Percentiles rank a stretch among this genome's conserved stretches.
Conservation (phyloP, 2,113 vertebrate species). For the Corvus moneduloides region DNA sequence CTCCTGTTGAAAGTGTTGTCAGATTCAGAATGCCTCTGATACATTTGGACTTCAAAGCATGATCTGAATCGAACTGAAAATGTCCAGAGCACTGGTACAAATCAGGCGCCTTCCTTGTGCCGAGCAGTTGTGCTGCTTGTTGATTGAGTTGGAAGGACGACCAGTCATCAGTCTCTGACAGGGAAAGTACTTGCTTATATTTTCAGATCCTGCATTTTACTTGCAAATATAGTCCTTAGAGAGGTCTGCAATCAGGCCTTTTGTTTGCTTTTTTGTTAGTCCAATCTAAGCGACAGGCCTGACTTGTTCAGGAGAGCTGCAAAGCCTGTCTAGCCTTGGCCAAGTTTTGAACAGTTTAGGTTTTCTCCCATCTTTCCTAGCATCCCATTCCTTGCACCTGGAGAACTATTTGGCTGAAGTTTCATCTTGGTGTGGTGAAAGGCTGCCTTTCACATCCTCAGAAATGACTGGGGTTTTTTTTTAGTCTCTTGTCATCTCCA, state of each 20-base stretch:
- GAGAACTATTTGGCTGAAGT: background rate
- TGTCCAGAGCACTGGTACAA: background rate
- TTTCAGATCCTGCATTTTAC: conserved; percentile 58
- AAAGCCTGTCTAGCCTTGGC: conserved; percentile 24
- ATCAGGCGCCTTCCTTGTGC: background rate
- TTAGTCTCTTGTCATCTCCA: background rate
- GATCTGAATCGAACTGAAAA: background rate
- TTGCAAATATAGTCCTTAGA: conserved; percentile 43
- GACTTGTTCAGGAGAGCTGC: conserved; percentile 15
- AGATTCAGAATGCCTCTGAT: background rate
- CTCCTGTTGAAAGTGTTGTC: background rate
- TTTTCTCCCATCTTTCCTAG: background rate
- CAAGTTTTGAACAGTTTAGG: background rate
- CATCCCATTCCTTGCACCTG: background rate
- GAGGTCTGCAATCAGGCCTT: conserved; percentile 54
- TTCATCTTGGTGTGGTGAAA: background rate
- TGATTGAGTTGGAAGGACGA: conserved; percentile 40
- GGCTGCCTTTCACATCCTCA: background rate
- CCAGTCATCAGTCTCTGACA: conserved; percentile 36
- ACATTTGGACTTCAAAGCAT: background rate
- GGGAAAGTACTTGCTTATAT: conserved; percentile 37
- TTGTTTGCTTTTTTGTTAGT: conserved; percentile 57
- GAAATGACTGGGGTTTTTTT: background rate
- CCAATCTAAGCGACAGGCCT: conserved; percentile 3
- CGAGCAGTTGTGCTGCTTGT: background rate